phyloP scores from a whole-genome alignment of 2,113 vertebrate genomes.

The Falco punctatus region DNA sequence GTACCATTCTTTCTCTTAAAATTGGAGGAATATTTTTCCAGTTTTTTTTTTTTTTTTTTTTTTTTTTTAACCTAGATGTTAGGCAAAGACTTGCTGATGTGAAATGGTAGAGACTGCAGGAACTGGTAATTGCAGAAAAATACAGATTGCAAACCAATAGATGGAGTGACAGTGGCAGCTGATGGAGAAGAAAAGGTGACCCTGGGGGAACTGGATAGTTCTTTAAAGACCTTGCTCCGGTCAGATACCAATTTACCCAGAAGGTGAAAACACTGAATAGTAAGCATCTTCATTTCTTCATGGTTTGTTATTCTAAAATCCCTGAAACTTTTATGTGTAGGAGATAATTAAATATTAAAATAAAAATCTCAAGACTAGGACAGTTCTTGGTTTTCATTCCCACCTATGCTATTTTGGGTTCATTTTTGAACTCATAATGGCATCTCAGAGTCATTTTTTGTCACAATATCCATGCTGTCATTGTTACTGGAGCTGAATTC shows the following conservation, averaged over 20 bases:
- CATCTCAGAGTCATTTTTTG: neutral
- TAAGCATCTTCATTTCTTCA: neutral
- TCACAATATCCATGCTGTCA: neutral
- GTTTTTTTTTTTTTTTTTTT: neutral
- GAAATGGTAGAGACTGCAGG: neutral
- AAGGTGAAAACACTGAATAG: neutral
- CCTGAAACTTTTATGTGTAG: neutral
- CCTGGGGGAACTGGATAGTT: neutral
- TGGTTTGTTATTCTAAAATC: neutral
- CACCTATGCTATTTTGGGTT: fast-evolving
- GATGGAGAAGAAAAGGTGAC: neutral
- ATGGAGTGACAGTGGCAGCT: neutral
- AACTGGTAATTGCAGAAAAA: neutral
- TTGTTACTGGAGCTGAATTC: neutral
- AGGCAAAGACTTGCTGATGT: neutral
- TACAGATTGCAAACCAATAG: neutral
- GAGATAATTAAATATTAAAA: neutral
- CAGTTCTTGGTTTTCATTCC: neutral
- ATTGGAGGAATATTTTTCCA: neutral
- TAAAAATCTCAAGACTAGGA: no score
- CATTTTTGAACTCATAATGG: neutral
- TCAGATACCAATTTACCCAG: neutral
- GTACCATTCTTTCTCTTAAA: neutral
- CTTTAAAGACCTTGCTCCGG: neutral
- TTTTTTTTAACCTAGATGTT: neutral